These are phyloP conservation scores for Hyperoplus immaculatus DNA, from an alignment of 2,797 vertebrate genomes.

Conservation along the genomic window DNA sequence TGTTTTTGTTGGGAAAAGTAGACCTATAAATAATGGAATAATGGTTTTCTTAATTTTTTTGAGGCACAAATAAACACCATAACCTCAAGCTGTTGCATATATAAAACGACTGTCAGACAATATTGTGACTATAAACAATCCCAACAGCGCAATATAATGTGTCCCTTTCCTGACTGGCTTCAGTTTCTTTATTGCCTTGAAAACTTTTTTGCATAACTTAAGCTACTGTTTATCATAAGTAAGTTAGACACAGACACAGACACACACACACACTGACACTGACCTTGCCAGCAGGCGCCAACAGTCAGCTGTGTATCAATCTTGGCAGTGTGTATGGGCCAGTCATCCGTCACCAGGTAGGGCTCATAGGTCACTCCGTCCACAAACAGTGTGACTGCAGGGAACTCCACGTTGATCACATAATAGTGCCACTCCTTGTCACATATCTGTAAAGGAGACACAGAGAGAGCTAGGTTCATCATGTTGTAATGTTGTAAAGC, in stretches of 20 bases:
- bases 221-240: background rate
- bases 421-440: conserved; percentile 99
- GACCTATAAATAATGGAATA: conserved; percentile 1
- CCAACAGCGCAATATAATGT: conserved; percentile 10
- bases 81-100: conserved; percentile 22
- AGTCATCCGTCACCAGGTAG: conserved; percentile 98
- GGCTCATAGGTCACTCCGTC: conserved; percentile 96
- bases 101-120: conserved; percentile 43
- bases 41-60: conserved; percentile 27
- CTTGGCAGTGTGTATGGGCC: conserved; percentile 96
- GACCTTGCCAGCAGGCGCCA: conserved; percentile 99
- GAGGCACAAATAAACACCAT: conserved; percentile 20
- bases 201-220: background rate
- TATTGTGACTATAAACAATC: conserved; percentile 35
- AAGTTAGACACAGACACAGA: background rate
- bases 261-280: conserved; percentile 49
- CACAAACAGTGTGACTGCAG: conserved; percentile 94
- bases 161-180: background rate
- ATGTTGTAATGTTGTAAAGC: conserved; percentile 2
- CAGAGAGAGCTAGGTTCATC: conserved; percentile 21
- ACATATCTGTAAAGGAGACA: conserved; percentile 89
- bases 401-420: conserved; percentile 96
- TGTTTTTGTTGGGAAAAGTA: conserved; percentile 4
- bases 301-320: conserved; percentile 97
- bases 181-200: conserved; percentile 2